A percentile compares a stretch with the other conserved stretches of the same genome.
These are phyloP conservation scores for Colostygia pectinataria DNA, from an alignment of 2,888 invertebrate genomes.

Conservation along the genomic window DNA sequence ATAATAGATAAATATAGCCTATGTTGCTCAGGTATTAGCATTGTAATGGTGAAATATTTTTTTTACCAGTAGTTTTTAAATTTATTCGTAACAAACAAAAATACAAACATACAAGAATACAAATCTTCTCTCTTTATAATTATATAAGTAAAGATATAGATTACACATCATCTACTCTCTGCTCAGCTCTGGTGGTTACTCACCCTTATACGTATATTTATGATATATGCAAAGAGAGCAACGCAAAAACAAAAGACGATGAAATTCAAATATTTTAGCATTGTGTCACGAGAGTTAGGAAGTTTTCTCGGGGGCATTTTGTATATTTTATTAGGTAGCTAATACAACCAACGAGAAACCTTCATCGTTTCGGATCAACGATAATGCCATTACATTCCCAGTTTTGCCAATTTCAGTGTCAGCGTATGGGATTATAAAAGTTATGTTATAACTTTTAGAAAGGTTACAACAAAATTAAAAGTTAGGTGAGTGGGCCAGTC, in stretches of 20 bases:
- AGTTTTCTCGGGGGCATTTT: conserved; percentile 54
- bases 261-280: conserved; percentile 42
- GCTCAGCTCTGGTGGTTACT: no score
- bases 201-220: no score
- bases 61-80: no score
- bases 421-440: conserved; percentile 57
- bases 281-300: conserved; percentile 35
- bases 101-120: no score
- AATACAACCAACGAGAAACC: conserved; percentile 57
- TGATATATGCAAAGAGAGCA: no score
- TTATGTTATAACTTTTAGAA: no score
- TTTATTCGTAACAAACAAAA: no score
- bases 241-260: conserved; percentile 28
- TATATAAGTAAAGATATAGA: no score
- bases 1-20: no score
- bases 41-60: no score
- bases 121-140: no score
- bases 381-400: conserved; percentile 70
- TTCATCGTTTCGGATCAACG: conserved; percentile 69
- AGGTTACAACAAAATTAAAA: conserved; percentile 57
- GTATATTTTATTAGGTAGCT: conserved; percentile 63
- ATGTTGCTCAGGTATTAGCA: no score
- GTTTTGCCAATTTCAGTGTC: conserved; percentile 63
- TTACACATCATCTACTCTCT: neutral
- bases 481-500: conserved; percentile 46